phyloP scores from a whole-genome alignment of 2,797 vertebrate genomes.

The Enteromius mattozi region DNA sequence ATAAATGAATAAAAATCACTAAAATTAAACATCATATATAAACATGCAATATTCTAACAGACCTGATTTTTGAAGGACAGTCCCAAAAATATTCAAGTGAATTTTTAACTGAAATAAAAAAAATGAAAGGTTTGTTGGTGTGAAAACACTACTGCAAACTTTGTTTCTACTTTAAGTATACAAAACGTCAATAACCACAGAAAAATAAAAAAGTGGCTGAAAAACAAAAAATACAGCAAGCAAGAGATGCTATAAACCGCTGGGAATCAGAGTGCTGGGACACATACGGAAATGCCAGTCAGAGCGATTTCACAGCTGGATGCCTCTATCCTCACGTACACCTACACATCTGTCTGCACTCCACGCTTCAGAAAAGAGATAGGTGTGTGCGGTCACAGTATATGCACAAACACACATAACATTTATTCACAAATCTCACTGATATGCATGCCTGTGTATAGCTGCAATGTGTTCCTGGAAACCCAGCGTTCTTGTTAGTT shows the following conservation, averaged over 20 bases:
- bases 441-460: not conserved
- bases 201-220: not conserved
- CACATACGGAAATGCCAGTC: constrained; percentile 35
- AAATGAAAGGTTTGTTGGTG: not conserved
- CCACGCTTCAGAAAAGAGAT: not conserved
- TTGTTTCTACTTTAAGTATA: not conserved
- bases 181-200: not conserved
- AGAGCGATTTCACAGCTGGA: constrained; percentile 50
- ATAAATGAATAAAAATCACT: not conserved
- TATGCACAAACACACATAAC: not conserved
- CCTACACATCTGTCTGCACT: constrained; percentile 24
- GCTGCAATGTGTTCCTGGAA: constrained; percentile 25
- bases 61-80: not conserved
- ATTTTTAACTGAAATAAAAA: not conserved
- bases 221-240: not conserved
- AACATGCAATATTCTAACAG: not conserved
- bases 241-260: constrained; percentile 1
- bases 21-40: not conserved
- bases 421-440: constrained; percentile 4
- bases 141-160: not conserved
- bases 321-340: constrained; percentile 39
- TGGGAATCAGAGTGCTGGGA: constrained; percentile 18
- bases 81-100: not conserved
- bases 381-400: constrained; percentile 21
- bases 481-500: not conserved